Evolutionary conservation across 2,888 invertebrate genomes (phyloP).

Genomic region (Hybos culiciformis): DNA sequence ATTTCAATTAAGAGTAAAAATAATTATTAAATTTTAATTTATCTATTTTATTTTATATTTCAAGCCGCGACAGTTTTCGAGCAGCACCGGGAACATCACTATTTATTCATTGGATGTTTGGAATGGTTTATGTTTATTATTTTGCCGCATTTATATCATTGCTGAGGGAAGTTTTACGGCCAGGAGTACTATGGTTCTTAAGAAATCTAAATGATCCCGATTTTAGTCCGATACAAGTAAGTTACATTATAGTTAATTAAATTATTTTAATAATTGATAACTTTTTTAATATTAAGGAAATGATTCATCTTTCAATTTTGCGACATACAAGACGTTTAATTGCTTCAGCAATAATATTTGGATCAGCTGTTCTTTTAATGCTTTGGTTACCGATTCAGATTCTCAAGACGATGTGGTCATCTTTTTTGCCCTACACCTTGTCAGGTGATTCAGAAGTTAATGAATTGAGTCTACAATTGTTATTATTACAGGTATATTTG

Average conservation of each 20-base stretch:
- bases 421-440: constrained; percentile 91
- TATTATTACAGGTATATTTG: constrained; percentile 62
- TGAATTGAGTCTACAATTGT: constrained; percentile 84
- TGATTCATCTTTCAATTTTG: constrained; percentile 93
- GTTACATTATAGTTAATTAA: not conserved
- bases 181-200: constrained; percentile 96
- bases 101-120: constrained; percentile 97
- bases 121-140: constrained; percentile 98
- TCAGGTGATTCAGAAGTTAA: constrained; percentile 79
- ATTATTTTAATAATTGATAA: not conserved
- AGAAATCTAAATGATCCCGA: constrained; percentile 97
- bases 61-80: no score
- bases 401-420: constrained; percentile 64
- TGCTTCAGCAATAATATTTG: constrained; percentile 90
- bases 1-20: no score
- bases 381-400: constrained; percentile 88
- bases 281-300: constrained; percentile 47
- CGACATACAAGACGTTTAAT: constrained; percentile 81
- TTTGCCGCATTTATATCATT: constrained; percentile 93
- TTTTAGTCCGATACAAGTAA: constrained; percentile 92
- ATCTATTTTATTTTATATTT: no score
- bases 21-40: no score
- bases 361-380: constrained; percentile 89
- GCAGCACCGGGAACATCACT: constrained; percentile 91
- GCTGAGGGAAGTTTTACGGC: constrained; percentile 83